Conservation (phyloP, 1,140 invertebrate species). For the Oreohelix idahoensis region DNA sequence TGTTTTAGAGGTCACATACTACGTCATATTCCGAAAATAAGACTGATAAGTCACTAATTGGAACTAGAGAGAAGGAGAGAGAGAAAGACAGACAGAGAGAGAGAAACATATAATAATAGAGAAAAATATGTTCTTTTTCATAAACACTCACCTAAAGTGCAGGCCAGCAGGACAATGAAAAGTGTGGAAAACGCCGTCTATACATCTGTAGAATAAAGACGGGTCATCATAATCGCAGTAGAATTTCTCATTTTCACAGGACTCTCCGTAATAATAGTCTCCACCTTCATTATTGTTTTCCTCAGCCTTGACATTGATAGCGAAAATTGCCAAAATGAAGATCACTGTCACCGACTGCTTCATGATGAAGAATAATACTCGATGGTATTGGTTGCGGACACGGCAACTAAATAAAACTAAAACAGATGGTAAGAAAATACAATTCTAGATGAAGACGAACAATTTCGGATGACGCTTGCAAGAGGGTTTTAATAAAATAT, state of each 20-base stretch:
- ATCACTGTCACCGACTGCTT: background rate
- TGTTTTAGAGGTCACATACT: too few species aligned
- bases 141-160: conserved; percentile 34
- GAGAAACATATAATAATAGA: too few species aligned
- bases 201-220: conserved; percentile 33
- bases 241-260: conserved; percentile 29
- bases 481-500: too few species aligned
- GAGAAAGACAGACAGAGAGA: too few species aligned
- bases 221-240: conserved; percentile 37
- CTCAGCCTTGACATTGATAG: background rate
- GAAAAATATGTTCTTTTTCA: too few species aligned
- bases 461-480: too few species aligned
- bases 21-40: too few species aligned
- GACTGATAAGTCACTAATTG: too few species aligned
- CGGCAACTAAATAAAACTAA: too few species aligned
- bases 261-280: background rate
- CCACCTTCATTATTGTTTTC: background rate
- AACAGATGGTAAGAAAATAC: too few species aligned
- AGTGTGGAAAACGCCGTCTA: conserved; percentile 22
- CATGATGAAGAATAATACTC: background rate
- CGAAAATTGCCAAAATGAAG: background rate
- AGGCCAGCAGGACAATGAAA: conserved; percentile 22
- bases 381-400: background rate
- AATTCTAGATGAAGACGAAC: too few species aligned
- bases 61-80: too few species aligned